phyloP scores from a whole-genome alignment of 2,113 vertebrate species.

The Irena cyanogastra region DNA sequence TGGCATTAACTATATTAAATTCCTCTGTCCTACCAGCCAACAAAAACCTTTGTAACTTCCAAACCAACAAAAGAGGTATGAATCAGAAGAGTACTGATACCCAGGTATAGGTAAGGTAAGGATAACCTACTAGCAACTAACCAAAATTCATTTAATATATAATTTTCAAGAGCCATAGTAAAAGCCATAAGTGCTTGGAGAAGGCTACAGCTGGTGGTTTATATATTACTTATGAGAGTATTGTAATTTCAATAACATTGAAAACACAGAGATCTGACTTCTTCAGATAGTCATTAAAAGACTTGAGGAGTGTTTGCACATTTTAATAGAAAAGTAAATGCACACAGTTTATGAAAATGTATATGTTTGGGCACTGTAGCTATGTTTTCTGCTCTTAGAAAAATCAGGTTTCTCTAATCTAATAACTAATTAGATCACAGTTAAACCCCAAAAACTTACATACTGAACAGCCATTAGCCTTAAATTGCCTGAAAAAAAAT shows the following conservation, averaged over 20 bases:
- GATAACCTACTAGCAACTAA: neutral
- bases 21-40: no score
- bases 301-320: neutral
- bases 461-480: neutral
- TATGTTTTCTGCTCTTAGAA: neutral
- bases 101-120: neutral
- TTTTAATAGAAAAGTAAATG: neutral
- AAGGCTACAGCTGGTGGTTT: neutral
- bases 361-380: neutral
- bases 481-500: neutral
- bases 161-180: neutral
- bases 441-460: neutral
- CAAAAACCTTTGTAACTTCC: no score
- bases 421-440: neutral
- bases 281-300: neutral
- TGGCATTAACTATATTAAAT: neutral
- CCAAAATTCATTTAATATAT: neutral
- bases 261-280: neutral
- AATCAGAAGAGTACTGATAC: neutral
- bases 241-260: neutral
- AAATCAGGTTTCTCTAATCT: neutral
- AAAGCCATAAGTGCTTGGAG: neutral
- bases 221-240: neutral
- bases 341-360: neutral
- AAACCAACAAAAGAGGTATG: neutral